A percentile compares a stretch with the other conserved stretches of the same genome.
phyloP scores from a whole-genome alignment of 2,797 vertebrate species.

The Semotilus atromaculatus region DNA sequence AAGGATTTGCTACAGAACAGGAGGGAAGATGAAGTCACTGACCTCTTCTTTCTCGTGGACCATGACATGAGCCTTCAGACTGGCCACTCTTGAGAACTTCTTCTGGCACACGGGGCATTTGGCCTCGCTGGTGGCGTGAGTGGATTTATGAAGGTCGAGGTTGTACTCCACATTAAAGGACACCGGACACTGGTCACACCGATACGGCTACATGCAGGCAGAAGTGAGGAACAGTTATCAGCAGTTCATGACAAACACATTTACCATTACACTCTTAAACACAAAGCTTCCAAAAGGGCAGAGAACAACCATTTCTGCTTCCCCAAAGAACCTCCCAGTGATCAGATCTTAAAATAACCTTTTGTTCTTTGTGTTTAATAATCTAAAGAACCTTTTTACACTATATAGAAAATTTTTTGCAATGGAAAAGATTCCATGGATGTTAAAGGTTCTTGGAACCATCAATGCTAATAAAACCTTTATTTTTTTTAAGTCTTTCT shows the following conservation, averaged over 20 bases:
- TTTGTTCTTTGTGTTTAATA: background rate
- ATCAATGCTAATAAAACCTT: background rate
- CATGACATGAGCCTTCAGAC: conserved; percentile 97
- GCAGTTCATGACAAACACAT: background rate
- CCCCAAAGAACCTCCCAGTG: background rate
- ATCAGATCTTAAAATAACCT: background rate
- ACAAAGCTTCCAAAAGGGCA: too few species aligned
- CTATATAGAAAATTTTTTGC: background rate
- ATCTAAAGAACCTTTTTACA: background rate
- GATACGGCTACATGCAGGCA: conserved; percentile 84
- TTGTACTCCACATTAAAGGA: conserved; percentile 98
- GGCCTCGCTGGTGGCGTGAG: conserved; percentile 89
- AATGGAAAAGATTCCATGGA: background rate
- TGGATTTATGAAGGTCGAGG: conserved; percentile 94
- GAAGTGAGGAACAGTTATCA: background rate
- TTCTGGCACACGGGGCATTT: conserved; percentile 94
- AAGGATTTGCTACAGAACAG: too few species aligned
- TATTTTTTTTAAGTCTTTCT: background rate
- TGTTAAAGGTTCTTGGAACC: background rate
- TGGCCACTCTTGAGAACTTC: conserved; percentile 95
- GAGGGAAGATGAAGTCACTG: background rate
- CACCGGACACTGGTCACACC: conserved; percentile 93
- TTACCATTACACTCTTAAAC: background rate
- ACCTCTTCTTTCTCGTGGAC: conserved; percentile 99
- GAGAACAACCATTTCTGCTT: background rate